Conservation (phyloP, 1,140 invertebrate genomes). For the Drosophila funebris region DNA sequence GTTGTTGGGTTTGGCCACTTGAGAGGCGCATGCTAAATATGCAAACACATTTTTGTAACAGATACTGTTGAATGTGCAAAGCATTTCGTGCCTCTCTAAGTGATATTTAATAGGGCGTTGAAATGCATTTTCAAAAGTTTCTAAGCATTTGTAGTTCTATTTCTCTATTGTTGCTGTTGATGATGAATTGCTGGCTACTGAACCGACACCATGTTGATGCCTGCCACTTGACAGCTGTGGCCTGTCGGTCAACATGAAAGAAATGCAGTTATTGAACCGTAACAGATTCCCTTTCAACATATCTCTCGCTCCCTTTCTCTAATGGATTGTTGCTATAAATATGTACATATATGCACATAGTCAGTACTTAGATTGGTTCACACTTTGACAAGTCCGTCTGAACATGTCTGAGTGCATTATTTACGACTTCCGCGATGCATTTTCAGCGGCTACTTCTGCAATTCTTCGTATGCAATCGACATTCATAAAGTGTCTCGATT, state of each 20-base stretch:
- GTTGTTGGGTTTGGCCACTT: conserved; percentile 57
- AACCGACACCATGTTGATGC: conserved; percentile 21
- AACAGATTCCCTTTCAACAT: conserved; percentile 35
- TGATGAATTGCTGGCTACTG: conserved; percentile 62
- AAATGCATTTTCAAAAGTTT: conserved; percentile 54
- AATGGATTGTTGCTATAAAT: conserved; percentile 41
- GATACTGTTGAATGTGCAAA: conserved; percentile 47
- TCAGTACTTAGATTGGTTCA: conserved; percentile 47
- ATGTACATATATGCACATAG: conserved; percentile 12
- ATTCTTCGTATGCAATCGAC: conserved; percentile 51
- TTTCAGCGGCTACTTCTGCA: conserved; percentile 61
- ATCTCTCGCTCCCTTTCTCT: neutral
- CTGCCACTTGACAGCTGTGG: conserved; percentile 48
- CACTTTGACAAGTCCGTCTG: conserved; percentile 56
- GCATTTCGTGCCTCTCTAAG: conserved; percentile 58
- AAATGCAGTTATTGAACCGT: conserved; percentile 69
- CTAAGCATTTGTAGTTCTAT: neutral
- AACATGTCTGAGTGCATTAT: conserved; percentile 59
- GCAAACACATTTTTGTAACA: conserved; percentile 69
- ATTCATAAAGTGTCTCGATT: conserved; percentile 67
- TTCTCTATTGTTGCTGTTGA: conserved; percentile 34
- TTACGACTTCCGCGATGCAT: conserved; percentile 78
- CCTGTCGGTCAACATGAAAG: conserved; percentile 69
- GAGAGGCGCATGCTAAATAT: conserved; percentile 71
- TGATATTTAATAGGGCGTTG: conserved; percentile 70